Base-by-base conservation (phyloP, 2,888 invertebrate genomes). In the Fragum fragum region DNA sequence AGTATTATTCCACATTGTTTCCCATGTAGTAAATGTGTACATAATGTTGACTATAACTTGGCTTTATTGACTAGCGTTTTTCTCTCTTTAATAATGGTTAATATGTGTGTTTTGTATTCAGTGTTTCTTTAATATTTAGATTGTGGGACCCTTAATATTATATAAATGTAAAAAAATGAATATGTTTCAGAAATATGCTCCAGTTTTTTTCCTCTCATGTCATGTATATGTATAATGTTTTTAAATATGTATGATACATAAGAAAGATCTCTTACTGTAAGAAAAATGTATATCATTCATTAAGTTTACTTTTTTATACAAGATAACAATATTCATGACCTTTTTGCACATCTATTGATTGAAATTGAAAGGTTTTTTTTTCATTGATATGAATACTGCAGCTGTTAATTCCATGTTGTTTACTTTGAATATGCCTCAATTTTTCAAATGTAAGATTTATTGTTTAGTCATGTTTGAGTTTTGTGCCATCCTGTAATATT, bases 131-230 rank as follows among this genome's bases (percentile, higher is more conserved):
- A 72, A 66, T 76, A 69, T 26, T 77, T 81, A 71, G 81, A 74
- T 39, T 81, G 81, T 81, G 81, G 81, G 81, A 81, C 81, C 81
- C 74, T 81, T 72, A 73, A 61, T 76, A 76, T 77, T 47, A 71
- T 77, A 71, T 76, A 72, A 74, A 55, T 74, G 32, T 69, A 74
- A 57, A 61, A n/a, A 80, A 76, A 79, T 79, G 83, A 83, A 83
- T 83, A 83, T 83, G 83, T 83, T 83, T 83, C 83, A 29, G 7
- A 66, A 52, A 70, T 23, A 76, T 76, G 83, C 83, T 83, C 82
- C 82, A 79, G 73, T 57, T 72, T 29, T 70, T 74, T n/a, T n/a
- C 47, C 16, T 47, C 7, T 47, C 47, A 18, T 66, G 66, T 66
- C 39, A 32, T 39, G 6, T 9, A 39, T 39, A 9, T 71, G 36